These are phyloP conservation scores for Meteorus cinctellus DNA, from an alignment of 2,888 invertebrate species.

Conservation along the genomic window DNA sequence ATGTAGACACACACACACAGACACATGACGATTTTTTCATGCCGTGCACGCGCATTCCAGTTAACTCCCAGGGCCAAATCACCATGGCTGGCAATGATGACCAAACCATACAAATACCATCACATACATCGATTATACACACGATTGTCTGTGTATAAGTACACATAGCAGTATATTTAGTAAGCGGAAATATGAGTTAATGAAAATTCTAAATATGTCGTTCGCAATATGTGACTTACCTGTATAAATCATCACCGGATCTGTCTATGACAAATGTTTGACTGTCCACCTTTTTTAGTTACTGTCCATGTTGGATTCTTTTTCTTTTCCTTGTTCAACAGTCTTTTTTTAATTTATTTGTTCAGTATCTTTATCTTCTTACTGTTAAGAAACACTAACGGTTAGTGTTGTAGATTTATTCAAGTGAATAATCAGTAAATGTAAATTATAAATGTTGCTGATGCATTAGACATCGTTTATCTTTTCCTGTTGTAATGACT, in stretches of 20 bases:
- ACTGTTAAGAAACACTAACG: neutral
- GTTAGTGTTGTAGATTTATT: constrained; percentile 7
- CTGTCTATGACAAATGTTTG: neutral
- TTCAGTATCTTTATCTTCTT: neutral
- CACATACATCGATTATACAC: neutral
- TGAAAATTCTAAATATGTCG: constrained; percentile 10
- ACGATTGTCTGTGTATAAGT: neutral
- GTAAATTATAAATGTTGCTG: no score
- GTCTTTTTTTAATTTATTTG: neutral
- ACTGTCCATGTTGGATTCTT: no score
- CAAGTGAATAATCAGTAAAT: neutral
- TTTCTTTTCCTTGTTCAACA: no score
- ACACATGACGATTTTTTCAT: constrained; percentile 47
- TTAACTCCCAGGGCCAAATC: constrained; percentile 52
- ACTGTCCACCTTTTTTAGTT: neutral
- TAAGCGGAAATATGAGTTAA: constrained; percentile 2
- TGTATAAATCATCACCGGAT: neutral
- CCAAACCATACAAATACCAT: neutral
- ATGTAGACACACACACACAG: neutral
- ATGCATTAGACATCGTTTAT: no score
- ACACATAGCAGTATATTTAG: constrained; percentile 11
- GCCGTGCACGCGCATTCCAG: constrained; percentile 63
- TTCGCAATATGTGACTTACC: neutral
- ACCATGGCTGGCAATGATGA: constrained; percentile 30
- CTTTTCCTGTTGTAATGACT: no score